Evolutionary conservation across 2,888 invertebrate species (phyloP), one percentile per base, ranked within the genome.

Genomic region (Acleris holmiana): DNA sequence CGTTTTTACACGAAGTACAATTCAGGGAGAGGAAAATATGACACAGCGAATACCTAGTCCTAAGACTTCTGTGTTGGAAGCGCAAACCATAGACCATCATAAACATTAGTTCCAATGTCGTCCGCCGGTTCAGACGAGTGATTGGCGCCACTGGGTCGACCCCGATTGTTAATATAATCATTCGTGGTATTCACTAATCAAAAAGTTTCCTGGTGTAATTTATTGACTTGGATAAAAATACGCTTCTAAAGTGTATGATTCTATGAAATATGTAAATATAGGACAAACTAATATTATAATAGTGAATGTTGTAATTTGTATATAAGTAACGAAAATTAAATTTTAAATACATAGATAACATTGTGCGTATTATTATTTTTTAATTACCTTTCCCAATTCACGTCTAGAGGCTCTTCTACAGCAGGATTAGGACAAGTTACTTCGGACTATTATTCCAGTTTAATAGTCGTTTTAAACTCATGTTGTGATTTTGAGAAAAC

Each of bases 271-370:
- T 92, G 91, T 92, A 92, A 90, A 91, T 92, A 92, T 92, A 91
- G 90, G 83, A 88, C 81, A 82, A 86, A 90, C 90, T 91, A 88
- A 89, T 89, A 91, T 83, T 89, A 89, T 89, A 88, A 90, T 91
- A 92, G 91, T 92, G 80, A 92, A 92, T 92, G 91, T 92, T 92
- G 91, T 92, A 90, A 91, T 91, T 90, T 92, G 91, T 92, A 92
- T 92, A 92, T 92, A 92, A 90, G 91, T 92, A 91, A 91, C 84
- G 88, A 90, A 90, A 91, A 91, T 91, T 91, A 91, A 91, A 92
- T 91, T 92, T 92, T 91, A 92, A 91, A 92, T 92, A 92, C 91
- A 91, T 91, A 92, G 91, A 92, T 91, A 91, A 86, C 73, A 85
- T 82, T 80, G 86, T 87, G 88, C 73, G 86, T 86, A 80, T 79